A percentile compares a stretch with the other conserved stretches of the same genome.
These are phyloP conservation scores for Caenorhabditis sp. DNA, from an alignment of 2,888 invertebrate genomes.

Conservation along the genomic window DNA sequence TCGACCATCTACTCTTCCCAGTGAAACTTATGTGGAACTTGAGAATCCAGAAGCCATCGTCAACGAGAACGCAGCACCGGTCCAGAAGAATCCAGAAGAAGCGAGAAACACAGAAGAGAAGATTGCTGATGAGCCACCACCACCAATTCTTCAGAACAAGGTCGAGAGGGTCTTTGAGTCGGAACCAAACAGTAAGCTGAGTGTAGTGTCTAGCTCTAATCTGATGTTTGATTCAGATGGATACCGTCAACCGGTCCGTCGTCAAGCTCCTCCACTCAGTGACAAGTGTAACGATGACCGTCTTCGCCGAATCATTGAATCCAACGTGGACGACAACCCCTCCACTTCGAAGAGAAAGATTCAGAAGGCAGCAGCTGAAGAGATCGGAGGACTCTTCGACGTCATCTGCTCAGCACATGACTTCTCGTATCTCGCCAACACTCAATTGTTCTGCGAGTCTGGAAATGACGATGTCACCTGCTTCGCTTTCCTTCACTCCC, in stretches of 20 bases:
- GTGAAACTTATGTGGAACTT: constrained; percentile 72
- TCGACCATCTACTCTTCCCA: constrained; percentile 63
- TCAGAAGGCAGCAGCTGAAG: constrained; percentile 75
- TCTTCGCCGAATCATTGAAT: constrained; percentile 71
- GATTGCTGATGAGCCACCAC: constrained; percentile 35
- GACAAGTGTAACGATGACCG: constrained; percentile 77
- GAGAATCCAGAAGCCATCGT: constrained; percentile 67
- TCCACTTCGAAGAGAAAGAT: constrained; percentile 76
- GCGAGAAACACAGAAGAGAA: constrained; percentile 16
- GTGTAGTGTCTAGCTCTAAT: neutral
- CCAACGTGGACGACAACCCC: constrained; percentile 75
- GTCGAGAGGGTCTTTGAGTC: constrained; percentile 69
- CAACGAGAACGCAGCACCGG: constrained; percentile 24
- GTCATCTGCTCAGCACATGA: constrained; percentile 77
- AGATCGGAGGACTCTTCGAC: constrained; percentile 77
- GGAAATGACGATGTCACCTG: constrained; percentile 78
- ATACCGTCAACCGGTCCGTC: constrained; percentile 70
- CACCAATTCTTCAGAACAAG: constrained; percentile 60
- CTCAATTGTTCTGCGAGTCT: constrained; percentile 77
- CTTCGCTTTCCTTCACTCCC: constrained; percentile 78
- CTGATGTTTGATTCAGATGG: constrained; percentile 62
- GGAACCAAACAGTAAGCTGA: constrained; percentile 66
- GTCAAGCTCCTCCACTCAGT: constrained; percentile 63
- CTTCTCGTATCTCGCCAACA: constrained; percentile 77
- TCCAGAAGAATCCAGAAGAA: constrained; percentile 20